phyloP scores from a whole-genome alignment of 2,888 invertebrate species.

The Ophion ventricosus region DNA sequence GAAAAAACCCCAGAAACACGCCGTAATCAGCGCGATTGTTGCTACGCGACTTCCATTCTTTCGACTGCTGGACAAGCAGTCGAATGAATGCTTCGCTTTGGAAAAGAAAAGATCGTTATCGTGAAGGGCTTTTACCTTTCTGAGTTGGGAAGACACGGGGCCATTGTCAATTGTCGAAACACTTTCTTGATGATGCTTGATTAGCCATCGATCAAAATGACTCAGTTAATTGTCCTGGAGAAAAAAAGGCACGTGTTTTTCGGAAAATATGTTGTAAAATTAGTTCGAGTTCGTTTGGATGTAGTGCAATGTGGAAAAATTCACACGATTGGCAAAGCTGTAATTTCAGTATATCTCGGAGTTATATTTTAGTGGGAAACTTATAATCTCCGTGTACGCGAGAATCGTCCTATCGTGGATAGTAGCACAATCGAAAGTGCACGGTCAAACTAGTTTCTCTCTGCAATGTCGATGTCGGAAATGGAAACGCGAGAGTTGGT shows the following conservation, averaged over 20 bases:
- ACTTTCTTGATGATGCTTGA: too few relatives aligned
- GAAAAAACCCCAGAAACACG: slow-evolving; percentile 27
- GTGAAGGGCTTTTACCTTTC: too few relatives aligned
- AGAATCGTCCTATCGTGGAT: background rate
- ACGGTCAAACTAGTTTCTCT: slow-evolving; percentile 43
- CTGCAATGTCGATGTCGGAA: slow-evolving; percentile 18
- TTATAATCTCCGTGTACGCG: background rate
- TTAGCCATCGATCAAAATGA: too few relatives aligned
- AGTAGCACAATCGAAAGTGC: slow-evolving; percentile 25
- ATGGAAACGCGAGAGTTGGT: slow-evolving; percentile 49
- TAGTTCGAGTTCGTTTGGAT: background rate
- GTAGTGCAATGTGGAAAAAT: background rate
- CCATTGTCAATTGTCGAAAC: too few relatives aligned
- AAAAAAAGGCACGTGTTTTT: too few relatives aligned
- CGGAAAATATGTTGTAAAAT: too few relatives aligned
- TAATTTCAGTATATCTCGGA: background rate
- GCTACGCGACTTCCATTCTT: background rate
- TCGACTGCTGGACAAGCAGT: too few relatives aligned
- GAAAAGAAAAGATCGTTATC: too few relatives aligned
- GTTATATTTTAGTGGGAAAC: background rate
- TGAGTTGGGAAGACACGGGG: too few relatives aligned
- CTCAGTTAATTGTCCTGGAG: too few relatives aligned
- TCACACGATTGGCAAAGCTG: background rate
- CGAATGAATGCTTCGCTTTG: too few relatives aligned
- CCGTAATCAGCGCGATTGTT: slow-evolving; percentile 50